phyloP scores from a whole-genome alignment of 2,113 vertebrate species.

The Leiothrix lutea region DNA sequence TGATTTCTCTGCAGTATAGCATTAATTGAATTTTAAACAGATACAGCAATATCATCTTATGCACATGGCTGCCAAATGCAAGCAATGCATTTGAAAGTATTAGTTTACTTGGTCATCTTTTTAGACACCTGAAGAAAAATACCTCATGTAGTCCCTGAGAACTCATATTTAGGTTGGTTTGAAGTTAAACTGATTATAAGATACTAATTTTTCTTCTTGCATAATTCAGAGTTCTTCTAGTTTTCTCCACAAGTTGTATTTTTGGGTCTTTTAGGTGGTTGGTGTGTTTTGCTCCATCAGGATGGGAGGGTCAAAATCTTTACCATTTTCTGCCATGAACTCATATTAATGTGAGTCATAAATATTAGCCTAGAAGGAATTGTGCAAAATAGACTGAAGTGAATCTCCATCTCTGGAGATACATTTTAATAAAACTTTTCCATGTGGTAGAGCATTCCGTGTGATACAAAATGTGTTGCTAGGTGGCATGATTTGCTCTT shows the following conservation, averaged over 20 bases:
- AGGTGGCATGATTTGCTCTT: neutral
- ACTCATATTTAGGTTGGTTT: neutral
- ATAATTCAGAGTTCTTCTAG: neutral
- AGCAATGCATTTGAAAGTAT: neutral
- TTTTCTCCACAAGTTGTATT: neutral
- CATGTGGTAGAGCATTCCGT: neutral
- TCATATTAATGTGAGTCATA: neutral
- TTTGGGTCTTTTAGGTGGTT: neutral
- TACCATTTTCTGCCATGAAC: neutral
- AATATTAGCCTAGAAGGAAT: neutral
- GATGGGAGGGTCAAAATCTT: neutral
- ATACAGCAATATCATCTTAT: neutral
- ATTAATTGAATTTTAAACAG: slow-evolving; percentile 1
- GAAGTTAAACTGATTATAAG: neutral
- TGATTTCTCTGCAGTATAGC: neutral
- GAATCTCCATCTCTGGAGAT: neutral
- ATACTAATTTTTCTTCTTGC: neutral
- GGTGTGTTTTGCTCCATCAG: neutral
- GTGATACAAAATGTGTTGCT: neutral
- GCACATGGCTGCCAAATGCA: neutral
- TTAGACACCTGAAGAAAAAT: neutral
- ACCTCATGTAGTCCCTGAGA: neutral
- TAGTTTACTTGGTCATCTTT: neutral
- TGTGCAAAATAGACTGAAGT: neutral
- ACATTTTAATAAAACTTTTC: neutral